Evolutionary conservation across 2,888 invertebrate species (phyloP).

Genomic region (Thumatha senex): DNA sequence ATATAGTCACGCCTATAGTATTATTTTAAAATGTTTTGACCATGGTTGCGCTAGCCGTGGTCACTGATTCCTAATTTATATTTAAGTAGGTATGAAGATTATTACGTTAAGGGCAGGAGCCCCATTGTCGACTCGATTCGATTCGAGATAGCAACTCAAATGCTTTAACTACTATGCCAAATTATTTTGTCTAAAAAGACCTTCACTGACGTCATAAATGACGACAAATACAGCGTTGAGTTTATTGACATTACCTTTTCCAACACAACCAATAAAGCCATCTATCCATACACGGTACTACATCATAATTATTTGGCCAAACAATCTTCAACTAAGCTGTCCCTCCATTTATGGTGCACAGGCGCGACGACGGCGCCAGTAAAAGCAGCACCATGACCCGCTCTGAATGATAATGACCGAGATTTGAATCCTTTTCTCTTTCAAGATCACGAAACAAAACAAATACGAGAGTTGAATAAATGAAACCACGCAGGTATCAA

Average conservation of each 20-base stretch:
- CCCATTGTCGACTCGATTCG: too few relatives aligned
- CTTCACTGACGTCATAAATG: too few relatives aligned
- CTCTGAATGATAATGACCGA: constrained; percentile 45
- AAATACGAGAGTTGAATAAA: not conserved
- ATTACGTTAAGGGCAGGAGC: too few relatives aligned
- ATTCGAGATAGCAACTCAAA: too few relatives aligned
- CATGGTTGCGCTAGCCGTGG: too few relatives aligned
- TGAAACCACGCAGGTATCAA: not conserved
- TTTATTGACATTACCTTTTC: constrained; percentile 7
- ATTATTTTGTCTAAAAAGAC: too few relatives aligned
- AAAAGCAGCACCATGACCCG: constrained; percentile 32
- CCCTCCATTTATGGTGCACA: constrained; percentile 23
- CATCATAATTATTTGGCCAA: constrained; percentile 35
- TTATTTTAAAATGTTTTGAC: too few relatives aligned
- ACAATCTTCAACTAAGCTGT: constrained; percentile 31
- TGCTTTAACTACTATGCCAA: too few relatives aligned
- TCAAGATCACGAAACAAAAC: constrained; percentile 47
- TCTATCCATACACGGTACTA: constrained; percentile 23
- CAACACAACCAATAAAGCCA: constrained; percentile 29
- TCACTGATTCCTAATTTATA: too few relatives aligned
- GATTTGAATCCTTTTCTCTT: constrained; percentile 45
- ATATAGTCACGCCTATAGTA: too few relatives aligned
- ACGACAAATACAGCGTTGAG: not conserved
- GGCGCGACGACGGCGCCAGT: constrained; percentile 20
- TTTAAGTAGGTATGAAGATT: too few relatives aligned